A percentile compares a stretch with the other conserved stretches of the same genome.
phyloP scores from a whole-genome alignment of 1,140 invertebrate genomes.

The Spodoptera litura region DNA sequence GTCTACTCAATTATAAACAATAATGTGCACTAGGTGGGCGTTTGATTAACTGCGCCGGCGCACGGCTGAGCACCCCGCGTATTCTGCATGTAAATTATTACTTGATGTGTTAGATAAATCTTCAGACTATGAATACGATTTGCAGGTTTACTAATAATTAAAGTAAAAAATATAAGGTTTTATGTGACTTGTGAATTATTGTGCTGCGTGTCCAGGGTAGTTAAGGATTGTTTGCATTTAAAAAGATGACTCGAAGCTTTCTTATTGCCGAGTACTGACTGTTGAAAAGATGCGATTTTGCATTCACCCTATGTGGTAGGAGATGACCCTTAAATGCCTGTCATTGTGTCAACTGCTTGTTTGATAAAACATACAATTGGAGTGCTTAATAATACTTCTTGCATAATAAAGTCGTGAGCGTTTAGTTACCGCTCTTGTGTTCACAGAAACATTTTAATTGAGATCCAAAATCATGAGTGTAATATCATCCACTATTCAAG shows the following conservation, averaged over 20 bases:
- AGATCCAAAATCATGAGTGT: background rate
- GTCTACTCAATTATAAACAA: conserved; percentile 38
- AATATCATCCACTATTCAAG: conserved; percentile 8
- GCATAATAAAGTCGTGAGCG: background rate
- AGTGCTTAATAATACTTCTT: too few relatives aligned
- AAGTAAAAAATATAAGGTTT: conserved; percentile 30
- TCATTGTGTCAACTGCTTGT: too few relatives aligned
- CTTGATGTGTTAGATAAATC: conserved; percentile 34
- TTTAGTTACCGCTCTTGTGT: too few relatives aligned
- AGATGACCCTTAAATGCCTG: too few relatives aligned
- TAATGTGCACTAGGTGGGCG: conserved; percentile 39
- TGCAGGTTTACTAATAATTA: conserved; percentile 18
- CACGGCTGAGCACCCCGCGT: conserved; percentile 7
- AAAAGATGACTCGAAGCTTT: background rate
- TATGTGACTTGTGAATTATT: conserved; percentile 16
- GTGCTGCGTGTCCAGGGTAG: background rate
- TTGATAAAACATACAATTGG: too few relatives aligned
- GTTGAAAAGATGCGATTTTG: background rate
- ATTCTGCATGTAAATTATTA: conserved; percentile 20
- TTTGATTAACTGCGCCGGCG: conserved; percentile 25
- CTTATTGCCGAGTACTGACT: too few relatives aligned
- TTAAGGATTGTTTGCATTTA: conserved; percentile 6
- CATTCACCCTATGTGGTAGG: too few relatives aligned
- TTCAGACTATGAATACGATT: conserved; percentile 33
- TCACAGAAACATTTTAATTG: conserved; percentile 11